A percentile compares a stretch with the other conserved stretches of the same genome.
These are phyloP conservation scores for Silurus lanzhouensis DNA, from an alignment of 2,797 vertebrate species.

Conservation along the genomic window DNA sequence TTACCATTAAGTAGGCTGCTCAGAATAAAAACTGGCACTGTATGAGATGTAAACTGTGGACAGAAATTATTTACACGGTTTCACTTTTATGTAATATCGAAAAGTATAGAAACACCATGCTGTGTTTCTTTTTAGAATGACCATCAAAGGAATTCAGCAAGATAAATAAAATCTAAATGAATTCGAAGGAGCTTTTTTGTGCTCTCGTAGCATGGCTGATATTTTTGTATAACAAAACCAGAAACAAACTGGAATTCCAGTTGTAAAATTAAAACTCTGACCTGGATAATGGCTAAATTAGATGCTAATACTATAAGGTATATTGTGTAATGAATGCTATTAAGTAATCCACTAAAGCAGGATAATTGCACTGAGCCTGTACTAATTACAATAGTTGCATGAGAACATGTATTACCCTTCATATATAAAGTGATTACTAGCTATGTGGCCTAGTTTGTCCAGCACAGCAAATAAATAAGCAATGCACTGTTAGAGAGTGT, in stretches of 20 bases:
- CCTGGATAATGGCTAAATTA: background rate
- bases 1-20: background rate
- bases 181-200: constrained; percentile 76
- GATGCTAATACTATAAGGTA: background rate
- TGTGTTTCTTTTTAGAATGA: constrained; percentile 61
- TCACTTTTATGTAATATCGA: constrained; percentile 26
- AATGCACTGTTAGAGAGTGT: background rate
- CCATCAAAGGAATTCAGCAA: constrained; percentile 68
- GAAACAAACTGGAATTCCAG: background rate
- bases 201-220: constrained; percentile 48
- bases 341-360: background rate
- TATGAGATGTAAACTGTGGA: constrained; percentile 28
- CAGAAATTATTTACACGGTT: constrained; percentile 34
- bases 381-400: background rate
- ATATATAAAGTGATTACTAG: constrained; percentile 12
- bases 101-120: background rate
- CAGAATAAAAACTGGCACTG: background rate
- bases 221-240: background rate
- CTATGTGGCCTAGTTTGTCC: background rate
- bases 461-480: background rate
- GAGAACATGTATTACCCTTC: constrained; percentile 1
- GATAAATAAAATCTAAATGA: constrained; percentile 69
- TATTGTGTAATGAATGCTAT: background rate
- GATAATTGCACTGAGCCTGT: background rate
- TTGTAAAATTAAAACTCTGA: background rate